These are phyloP conservation scores for Podocnemis expansa DNA, from an alignment of 2,113 vertebrate genomes.

Conservation along the genomic window DNA sequence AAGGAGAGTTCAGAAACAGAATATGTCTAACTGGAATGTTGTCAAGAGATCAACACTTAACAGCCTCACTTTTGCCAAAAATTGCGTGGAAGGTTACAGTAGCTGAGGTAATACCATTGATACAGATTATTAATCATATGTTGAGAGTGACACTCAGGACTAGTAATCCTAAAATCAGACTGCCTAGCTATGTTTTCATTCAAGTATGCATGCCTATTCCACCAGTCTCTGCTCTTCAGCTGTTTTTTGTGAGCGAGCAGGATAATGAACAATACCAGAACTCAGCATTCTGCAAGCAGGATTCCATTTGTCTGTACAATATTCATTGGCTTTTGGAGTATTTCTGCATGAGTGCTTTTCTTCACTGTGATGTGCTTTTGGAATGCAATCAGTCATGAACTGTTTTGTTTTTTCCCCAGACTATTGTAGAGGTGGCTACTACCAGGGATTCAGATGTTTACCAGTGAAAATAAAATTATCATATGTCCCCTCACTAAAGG, in stretches of 20 bases:
- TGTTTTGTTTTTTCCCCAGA: background rate
- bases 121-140: rapidly evolving
- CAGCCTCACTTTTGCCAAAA: background rate
- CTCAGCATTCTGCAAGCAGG: background rate
- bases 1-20: background rate
- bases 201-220: background rate
- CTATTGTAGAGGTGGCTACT: background rate
- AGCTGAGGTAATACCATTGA: background rate
- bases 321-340: background rate
- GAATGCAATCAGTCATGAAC: background rate
- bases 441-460: background rate
- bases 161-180: background rate
- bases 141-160: background rate
- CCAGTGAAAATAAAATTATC: background rate
- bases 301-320: rapidly evolving
- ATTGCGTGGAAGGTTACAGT: background rate
- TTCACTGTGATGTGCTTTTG: background rate
- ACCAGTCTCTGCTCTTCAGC: background rate
- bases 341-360: background rate
- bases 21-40: background rate
- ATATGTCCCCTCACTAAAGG: background rate
- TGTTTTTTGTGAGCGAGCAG: background rate
- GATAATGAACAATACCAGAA: background rate
- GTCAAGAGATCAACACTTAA: background rate
- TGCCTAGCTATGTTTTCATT: background rate